These are phyloP conservation scores for Tetranychus urticae DNA, from an alignment of 1,140 invertebrate genomes.

Conservation along the genomic window DNA sequence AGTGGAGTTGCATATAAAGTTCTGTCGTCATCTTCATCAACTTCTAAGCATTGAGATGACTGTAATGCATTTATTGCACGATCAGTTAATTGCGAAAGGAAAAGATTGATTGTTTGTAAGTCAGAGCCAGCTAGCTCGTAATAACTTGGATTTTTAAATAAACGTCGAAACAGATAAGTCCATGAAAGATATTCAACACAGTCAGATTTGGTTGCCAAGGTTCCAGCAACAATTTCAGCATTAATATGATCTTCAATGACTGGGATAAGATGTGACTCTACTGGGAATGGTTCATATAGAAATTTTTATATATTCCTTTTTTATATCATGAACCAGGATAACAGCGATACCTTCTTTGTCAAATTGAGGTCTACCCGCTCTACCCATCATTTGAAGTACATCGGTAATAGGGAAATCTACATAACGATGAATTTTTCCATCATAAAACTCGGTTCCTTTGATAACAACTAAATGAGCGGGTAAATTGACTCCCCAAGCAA, in stretches of 20 bases:
- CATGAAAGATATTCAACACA: conserved; percentile 91
- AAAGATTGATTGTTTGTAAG: not conserved
- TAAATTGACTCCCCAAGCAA: conserved; percentile 90
- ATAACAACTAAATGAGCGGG: conserved; percentile 71
- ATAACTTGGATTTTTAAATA: conserved; percentile 72
- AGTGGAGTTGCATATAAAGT: conserved; percentile 50
- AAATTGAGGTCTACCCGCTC: conserved; percentile 85
- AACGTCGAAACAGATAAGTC: conserved; percentile 88
- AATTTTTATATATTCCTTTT: conserved; percentile 98
- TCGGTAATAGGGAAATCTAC: conserved; percentile 96
- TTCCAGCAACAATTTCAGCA: conserved; percentile 85
- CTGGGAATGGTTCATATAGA: conserved; percentile 94
- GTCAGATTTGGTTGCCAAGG: conserved; percentile 72
- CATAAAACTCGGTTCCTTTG: conserved; percentile 84
- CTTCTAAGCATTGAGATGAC: not conserved
- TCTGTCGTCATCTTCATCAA: conserved; percentile 22
- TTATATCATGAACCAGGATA: conserved; percentile 88
- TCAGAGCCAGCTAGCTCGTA: not conserved
- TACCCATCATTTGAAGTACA: conserved; percentile 94
- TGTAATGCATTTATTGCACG: not conserved
- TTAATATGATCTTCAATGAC: conserved; percentile 91
- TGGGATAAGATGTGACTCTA: conserved; percentile 74
- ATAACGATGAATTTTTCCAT: conserved; percentile 63
- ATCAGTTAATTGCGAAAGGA: not conserved
- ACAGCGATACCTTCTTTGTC: conserved; percentile 86